phyloP scores from a whole-genome alignment of 2,113 vertebrate species.

The Neolamprologus devosi region DNA sequence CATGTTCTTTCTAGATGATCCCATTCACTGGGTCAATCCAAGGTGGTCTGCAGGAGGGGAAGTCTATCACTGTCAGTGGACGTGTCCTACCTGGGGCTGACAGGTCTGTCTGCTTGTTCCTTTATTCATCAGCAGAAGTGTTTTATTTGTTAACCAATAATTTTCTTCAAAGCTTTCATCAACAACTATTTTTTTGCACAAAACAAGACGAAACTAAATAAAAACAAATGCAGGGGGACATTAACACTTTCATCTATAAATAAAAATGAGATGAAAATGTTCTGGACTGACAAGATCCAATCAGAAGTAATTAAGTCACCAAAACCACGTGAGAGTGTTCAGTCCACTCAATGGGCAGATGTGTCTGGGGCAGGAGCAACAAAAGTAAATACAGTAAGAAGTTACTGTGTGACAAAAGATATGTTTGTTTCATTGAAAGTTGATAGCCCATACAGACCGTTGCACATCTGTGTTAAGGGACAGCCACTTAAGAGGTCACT shows the following conservation, averaged over 20 bases:
- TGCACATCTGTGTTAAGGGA: background rate
- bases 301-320: background rate
- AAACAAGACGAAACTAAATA: background rate
- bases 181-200: background rate
- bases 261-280: background rate
- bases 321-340: background rate
- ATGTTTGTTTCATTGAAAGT: background rate
- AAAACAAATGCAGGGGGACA: background rate
- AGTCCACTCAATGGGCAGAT: background rate
- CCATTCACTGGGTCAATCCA: conserved; percentile 74
- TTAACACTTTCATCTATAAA: background rate
- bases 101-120: conserved; percentile 55
- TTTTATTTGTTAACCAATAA: background rate
- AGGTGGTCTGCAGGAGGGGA: conserved; percentile 71
- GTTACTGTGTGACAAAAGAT: background rate
- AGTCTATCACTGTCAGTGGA: conserved; percentile 65
- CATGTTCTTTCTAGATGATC: conserved; percentile 22
- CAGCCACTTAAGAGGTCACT: background rate
- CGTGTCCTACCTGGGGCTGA: conserved; percentile 14
- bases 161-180: background rate
- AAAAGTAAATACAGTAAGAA: background rate
- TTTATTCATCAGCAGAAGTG: background rate
- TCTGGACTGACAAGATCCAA: background rate
- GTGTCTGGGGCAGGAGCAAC: background rate
- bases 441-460: background rate